These are phyloP conservation scores for Tretioscincus oriximinensis DNA, from an alignment of 2,113 vertebrate species.

Conservation along the genomic window DNA sequence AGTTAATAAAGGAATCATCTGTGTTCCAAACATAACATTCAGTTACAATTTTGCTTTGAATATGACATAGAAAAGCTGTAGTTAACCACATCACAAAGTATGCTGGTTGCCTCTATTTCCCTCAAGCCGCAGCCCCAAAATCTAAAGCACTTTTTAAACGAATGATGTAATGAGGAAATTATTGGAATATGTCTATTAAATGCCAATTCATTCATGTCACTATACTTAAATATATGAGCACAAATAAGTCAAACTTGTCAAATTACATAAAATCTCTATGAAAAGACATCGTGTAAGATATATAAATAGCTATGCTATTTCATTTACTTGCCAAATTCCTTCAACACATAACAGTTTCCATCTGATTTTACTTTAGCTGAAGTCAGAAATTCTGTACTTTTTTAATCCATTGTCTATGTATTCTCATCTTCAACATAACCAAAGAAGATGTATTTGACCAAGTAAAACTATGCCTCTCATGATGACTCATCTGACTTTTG, in stretches of 20 bases:
- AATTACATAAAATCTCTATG: constrained; percentile 60
- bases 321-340: constrained; percentile 61
- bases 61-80: constrained; percentile 58
- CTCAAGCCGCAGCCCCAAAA: constrained; percentile 49
- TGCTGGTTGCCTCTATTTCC: constrained; percentile 50
- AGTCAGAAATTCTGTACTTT: constrained; percentile 50
- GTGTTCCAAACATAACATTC: constrained; percentile 65
- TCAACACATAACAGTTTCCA: constrained; percentile 66
- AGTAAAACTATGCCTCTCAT: neutral
- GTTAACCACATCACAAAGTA: constrained; percentile 58
- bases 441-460: neutral
- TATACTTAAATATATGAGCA: constrained; percentile 57
- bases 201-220: constrained; percentile 56
- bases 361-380: constrained; percentile 58
- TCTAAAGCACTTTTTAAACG: constrained; percentile 59
- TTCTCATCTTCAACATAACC: constrained; percentile 44
- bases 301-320: constrained; percentile 63
- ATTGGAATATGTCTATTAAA: constrained; percentile 62
- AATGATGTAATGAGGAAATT: constrained; percentile 66
- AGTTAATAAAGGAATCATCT: constrained; percentile 62
- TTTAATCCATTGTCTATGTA: constrained; percentile 48
- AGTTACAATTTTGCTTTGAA: constrained; percentile 66
- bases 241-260: constrained; percentile 64
- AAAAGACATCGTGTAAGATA: constrained; percentile 58
- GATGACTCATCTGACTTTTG: neutral